Percentiles rank a stretch among this genome's conserved stretches.
phyloP scores from a whole-genome alignment of 2,888 invertebrate genomes.

The Acrobeloides nanus region DNA sequence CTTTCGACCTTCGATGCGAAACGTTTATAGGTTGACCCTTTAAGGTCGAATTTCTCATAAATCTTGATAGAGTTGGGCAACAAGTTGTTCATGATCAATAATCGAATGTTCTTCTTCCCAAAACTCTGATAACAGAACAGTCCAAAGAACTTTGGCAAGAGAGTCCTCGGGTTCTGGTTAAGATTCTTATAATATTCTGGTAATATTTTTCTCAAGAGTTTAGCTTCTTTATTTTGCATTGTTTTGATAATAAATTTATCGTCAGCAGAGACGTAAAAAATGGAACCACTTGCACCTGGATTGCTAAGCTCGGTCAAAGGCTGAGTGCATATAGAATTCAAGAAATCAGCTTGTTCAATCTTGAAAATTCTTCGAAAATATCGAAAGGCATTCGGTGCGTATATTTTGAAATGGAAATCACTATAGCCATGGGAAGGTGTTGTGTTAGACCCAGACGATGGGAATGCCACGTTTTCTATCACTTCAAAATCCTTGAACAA shows the following conservation, averaged over 20 bases:
- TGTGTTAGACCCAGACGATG: conserved; percentile 80
- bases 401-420: conserved; percentile 92
- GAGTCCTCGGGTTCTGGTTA: conserved; percentile 94
- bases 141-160: conserved; percentile 98
- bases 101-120: conserved; percentile 95
- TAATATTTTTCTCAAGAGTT: conserved; percentile 92
- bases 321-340: conserved; percentile 96
- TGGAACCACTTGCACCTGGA: conserved; percentile 97
- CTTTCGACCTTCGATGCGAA: conserved; percentile 93
- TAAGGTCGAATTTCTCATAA: conserved; percentile 96
- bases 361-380: conserved; percentile 97
- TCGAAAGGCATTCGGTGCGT: conserved; percentile 97
- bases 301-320: conserved; percentile 89
- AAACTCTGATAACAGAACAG: conserved; percentile 94
- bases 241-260: conserved; percentile 99
- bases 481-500: conserved; percentile 99
- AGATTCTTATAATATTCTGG: conserved; percentile 89
- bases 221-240: conserved; percentile 97
- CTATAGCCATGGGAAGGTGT: conserved; percentile 98
- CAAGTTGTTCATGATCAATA: conserved; percentile 97
- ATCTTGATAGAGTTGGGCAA: conserved; percentile 85
- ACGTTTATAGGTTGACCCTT: conserved; percentile 96
- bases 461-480: conserved; percentile 94
- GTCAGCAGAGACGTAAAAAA: conserved; percentile 82
- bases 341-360: conserved; percentile 96